Evolutionary conservation across 2,113 vertebrate species (phyloP).

Genomic region (Sakesphorus luctuosus): DNA sequence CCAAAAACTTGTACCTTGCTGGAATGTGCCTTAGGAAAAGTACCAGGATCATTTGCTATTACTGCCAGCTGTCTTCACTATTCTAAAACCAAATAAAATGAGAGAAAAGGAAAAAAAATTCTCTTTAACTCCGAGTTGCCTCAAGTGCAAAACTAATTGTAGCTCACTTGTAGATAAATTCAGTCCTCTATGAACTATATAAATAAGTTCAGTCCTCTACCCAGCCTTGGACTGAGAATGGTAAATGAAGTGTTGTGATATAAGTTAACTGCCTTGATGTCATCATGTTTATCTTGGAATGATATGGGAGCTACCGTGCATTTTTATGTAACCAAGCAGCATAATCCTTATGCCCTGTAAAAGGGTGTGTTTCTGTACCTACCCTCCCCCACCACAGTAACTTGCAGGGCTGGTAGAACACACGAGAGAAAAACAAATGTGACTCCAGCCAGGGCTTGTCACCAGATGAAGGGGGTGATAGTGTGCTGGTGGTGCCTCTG

Average conservation of each 20-base stretch:
- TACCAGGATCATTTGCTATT: background rate
- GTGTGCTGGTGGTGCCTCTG: no score
- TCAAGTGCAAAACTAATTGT: background rate
- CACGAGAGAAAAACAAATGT: rapidly evolving
- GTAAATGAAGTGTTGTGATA: background rate
- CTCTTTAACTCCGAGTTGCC: background rate
- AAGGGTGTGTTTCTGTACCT: background rate
- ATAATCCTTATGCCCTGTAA: background rate
- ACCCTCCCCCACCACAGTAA: background rate
- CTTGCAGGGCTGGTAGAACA: background rate
- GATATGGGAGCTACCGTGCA: rapidly evolving
- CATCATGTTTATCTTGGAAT: background rate
- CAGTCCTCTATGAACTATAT: background rate
- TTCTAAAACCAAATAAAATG: background rate
- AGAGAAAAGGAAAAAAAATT: background rate
- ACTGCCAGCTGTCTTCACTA: background rate
- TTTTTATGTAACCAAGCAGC: background rate
- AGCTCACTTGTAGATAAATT: background rate
- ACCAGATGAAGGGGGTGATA: background rate
- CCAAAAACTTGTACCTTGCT: background rate
- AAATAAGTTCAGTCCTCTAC: background rate
- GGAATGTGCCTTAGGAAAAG: background rate
- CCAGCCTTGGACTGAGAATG: background rate
- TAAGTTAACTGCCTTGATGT: background rate
- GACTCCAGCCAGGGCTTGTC: background rate